A percentile compares a stretch with the other conserved stretches of the same genome.
Evolutionary conservation across 2,888 invertebrate species (phyloP).

Genomic region (Dione vanillae): DNA sequence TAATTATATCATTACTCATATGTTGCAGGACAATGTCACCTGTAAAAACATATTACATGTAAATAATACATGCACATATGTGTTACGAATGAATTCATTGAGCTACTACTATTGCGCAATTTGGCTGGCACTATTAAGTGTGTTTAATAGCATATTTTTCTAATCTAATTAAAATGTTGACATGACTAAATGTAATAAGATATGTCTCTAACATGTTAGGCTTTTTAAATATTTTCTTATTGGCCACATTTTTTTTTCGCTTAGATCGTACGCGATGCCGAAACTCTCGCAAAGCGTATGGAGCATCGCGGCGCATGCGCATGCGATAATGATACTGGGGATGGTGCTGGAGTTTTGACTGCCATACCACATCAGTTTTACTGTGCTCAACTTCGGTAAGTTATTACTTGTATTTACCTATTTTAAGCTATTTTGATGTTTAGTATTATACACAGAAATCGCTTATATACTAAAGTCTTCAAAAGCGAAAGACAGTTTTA

Average conservation of each 20-base stretch:
- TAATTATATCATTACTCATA: slow-evolving; percentile 15
- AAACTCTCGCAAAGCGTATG: slow-evolving; percentile 97
- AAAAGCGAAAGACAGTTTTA: background rate
- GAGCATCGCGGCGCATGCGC: slow-evolving; percentile 99
- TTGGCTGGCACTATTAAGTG: too few relatives aligned
- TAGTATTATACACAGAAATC: background rate
- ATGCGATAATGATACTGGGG: slow-evolving; percentile 99
- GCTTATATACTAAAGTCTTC: background rate
- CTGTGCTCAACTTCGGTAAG: slow-evolving; percentile 91
- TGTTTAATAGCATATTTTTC: too few relatives aligned
- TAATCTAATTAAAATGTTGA: too few relatives aligned
- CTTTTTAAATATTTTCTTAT: too few relatives aligned
- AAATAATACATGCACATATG: background rate
- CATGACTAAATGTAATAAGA: too few relatives aligned
- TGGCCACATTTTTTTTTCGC: background rate
- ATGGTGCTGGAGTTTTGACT: slow-evolving; percentile 98
- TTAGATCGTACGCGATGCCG: slow-evolving; percentile 97
- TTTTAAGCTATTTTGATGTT: background rate
- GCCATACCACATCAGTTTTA: slow-evolving; percentile 98
- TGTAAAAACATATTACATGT: background rate
- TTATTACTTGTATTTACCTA: background rate
- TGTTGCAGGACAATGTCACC: slow-evolving; percentile 4
- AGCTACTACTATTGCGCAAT: too few relatives aligned
- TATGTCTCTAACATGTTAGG: too few relatives aligned
- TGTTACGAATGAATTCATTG: background rate